Evolutionary conservation across 2,888 invertebrate species (phyloP).

Genomic region (Microplitis manilae): DNA sequence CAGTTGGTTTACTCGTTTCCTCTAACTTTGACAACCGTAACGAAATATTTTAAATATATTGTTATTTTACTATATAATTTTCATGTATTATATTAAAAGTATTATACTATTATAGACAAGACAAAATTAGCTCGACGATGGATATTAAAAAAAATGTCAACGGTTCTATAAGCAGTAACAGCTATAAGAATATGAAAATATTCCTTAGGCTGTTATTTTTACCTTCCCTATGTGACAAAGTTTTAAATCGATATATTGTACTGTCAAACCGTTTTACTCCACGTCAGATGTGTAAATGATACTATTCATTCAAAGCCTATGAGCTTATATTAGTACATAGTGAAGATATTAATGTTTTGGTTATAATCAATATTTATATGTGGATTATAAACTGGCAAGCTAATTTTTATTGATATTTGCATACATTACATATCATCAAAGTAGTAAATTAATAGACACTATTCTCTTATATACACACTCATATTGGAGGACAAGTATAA

Average conservation of each 20-base stretch:
- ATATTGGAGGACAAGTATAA: neutral
- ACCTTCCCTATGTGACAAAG: neutral
- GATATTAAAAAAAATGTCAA: neutral
- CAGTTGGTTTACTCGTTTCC: constrained; percentile 42
- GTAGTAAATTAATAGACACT: neutral
- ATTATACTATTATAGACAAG: neutral
- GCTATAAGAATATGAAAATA: neutral
- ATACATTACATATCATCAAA: constrained; percentile 6
- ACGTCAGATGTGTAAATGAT: constrained; percentile 5
- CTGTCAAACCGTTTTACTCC: constrained; percentile 6
- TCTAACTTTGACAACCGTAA: constrained; percentile 43
- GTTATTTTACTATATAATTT: neutral
- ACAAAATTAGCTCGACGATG: neutral
- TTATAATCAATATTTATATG: constrained; percentile 8
- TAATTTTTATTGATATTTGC: neutral
- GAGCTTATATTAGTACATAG: neutral
- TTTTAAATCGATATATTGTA: neutral
- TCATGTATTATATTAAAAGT: too few relatives aligned
- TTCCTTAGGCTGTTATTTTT: neutral
- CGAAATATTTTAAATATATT: constrained; percentile 25
- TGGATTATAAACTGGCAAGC: neutral
- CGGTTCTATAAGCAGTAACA: neutral
- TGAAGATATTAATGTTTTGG: neutral
- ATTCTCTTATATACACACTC: neutral
- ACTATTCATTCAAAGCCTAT: neutral